A percentile compares a stretch with the other conserved stretches of the same genome.
Evolutionary conservation across 1,140 invertebrate species (phyloP).

Genomic region (Agrilus planipennis): DNA sequence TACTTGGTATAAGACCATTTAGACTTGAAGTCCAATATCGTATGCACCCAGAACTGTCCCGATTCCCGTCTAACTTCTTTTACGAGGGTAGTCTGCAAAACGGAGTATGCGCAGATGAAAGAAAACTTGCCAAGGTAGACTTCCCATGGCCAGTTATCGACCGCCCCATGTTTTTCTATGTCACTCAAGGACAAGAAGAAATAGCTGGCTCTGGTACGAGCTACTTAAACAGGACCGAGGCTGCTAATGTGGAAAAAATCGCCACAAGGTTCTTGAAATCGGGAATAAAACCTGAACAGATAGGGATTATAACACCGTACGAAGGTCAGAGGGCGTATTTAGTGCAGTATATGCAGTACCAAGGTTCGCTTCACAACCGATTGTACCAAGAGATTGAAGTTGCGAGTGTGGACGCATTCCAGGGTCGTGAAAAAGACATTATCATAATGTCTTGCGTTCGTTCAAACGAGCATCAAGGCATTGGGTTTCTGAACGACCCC

Average conservation of each 20-base stretch:
- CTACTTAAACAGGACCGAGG: slow-evolving; percentile 96
- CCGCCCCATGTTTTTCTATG: slow-evolving; percentile 98
- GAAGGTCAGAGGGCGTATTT: slow-evolving; percentile 97
- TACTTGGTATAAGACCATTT: slow-evolving; percentile 90
- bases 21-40: slow-evolving; percentile 96
- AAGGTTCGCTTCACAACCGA: slow-evolving; percentile 91
- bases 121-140: slow-evolving; percentile 81
- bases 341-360: slow-evolving; percentile 98
- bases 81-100: slow-evolving; percentile 98
- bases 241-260: slow-evolving; percentile 96
- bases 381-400: slow-evolving; percentile 99
- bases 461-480: slow-evolving; percentile 78
- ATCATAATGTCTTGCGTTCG: slow-evolving; percentile 98
- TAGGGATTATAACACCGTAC: slow-evolving; percentile 99
- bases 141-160: slow-evolving; percentile 96
- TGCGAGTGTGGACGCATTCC: slow-evolving; percentile 98
- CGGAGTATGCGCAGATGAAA: slow-evolving; percentile 92
- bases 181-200: slow-evolving; percentile 96
- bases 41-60: slow-evolving; percentile 94
- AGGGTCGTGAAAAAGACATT: slow-evolving; percentile 95
- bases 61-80: slow-evolving; percentile 99
- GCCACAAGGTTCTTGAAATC: slow-evolving; percentile 85
- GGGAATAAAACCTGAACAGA: slow-evolving; percentile 95
- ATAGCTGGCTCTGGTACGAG: slow-evolving; percentile 97
- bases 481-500: slow-evolving; percentile 96